A percentile compares a stretch with the other conserved stretches of the same genome.
phyloP scores from a whole-genome alignment of 2,797 vertebrate species.

The Cyclura pinguis region DNA sequence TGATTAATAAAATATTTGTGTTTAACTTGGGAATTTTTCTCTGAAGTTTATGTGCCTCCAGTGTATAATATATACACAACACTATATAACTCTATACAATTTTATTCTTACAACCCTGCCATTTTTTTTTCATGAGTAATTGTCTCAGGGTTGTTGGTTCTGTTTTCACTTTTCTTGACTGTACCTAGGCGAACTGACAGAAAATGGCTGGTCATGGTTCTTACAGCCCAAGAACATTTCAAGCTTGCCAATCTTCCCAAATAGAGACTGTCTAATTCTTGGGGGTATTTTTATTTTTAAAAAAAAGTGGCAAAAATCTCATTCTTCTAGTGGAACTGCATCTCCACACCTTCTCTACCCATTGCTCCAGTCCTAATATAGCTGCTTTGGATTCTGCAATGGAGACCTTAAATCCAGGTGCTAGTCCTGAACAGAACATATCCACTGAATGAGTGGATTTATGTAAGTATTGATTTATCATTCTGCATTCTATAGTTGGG shows the following conservation, averaged over 20 bases:
- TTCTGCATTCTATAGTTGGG: no score
- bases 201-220: neutral
- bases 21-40: slow-evolving; percentile 4
- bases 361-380: neutral
- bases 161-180: neutral
- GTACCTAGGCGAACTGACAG: neutral
- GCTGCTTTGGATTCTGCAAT: neutral
- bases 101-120: slow-evolving; percentile 13
- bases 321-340: neutral
- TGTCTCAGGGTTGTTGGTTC: neutral
- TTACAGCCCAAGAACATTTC: neutral
- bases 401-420: no score
- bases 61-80: neutral
- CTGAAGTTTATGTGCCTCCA: neutral
- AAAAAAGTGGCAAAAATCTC: neutral
- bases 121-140: slow-evolving; percentile 15
- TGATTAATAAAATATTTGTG: slow-evolving; percentile 43
- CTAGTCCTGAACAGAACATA: no score
- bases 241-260: neutral
- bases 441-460: no score
- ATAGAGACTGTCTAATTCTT: neutral
- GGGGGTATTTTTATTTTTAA: neutral
- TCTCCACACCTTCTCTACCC: neutral
- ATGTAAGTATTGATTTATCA: no score
- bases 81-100: neutral